Base-by-base conservation (phyloP, 2,797 vertebrate genomes). In the Columba guinea region DNA sequence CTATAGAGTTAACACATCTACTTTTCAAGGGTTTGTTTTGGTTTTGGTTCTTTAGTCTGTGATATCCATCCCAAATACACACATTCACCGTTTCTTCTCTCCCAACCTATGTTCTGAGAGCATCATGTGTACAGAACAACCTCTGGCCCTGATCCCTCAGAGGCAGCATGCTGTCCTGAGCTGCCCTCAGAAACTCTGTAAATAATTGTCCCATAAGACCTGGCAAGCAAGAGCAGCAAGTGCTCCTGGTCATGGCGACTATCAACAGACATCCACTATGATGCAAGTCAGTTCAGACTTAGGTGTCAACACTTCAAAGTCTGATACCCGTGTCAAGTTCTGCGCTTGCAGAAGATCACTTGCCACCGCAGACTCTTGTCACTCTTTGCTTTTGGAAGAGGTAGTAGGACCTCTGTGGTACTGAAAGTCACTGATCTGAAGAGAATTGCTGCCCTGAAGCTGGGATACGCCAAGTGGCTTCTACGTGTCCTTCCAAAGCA, bases 191-290 rank as follows among this genome's bases (percentile, higher is more conserved):
- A 79, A 84, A 46, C 27, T 73, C 34, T 10, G 13, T 58, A 41
- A 70, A 82, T 80, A 22, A 10, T 44, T 63, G 9, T 73, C 5
- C 3, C 3, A 0, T 64, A 18, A 27, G 37, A 46, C 13, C 18
- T 68, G 34, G 19, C n/a, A 76, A 22, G 19, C 22, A 20, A 55
- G 48, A 78, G 48, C 59, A 63, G 48, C 30, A 22, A 9, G 32
- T 44, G 26, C 10, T 64, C 26, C n/a, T 80, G 35, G 16, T 58
- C 2, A 0, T 10, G 18, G 46, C 20, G 39, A 12, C 49, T 39
- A 7, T 37, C 48, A 59, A 13, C 37, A 32, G n/a, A 2, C 2
- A 2, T n/a, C 22, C 4, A 2, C n/a, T 15, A 1, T 24, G n/a
- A 35, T 59, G 10, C 24, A 30, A 63, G 17, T 79, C 82, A 30